Evolutionary conservation across 1,140 invertebrate genomes (phyloP).

Genomic region (Tetraneura akinire): DNA sequence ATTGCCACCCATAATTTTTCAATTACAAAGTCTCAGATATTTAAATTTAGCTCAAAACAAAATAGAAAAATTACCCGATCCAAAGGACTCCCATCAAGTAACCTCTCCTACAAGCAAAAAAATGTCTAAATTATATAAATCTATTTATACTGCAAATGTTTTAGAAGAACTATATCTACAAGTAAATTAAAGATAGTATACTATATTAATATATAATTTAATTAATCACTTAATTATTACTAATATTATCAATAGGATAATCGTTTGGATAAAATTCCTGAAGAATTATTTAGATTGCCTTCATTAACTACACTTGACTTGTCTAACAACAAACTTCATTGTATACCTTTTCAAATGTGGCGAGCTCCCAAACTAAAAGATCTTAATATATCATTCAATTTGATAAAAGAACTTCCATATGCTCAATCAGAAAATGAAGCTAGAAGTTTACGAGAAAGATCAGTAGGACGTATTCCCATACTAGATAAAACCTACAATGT

Average conservation of each 20-base stretch:
- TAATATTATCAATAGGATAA: conserved; percentile 69
- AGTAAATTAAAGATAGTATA: conserved; percentile 55
- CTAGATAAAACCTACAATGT: conserved; percentile 53
- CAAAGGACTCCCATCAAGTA: conserved; percentile 57
- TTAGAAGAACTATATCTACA: conserved; percentile 82
- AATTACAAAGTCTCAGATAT: conserved; percentile 75
- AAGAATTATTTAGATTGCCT: conserved; percentile 80
- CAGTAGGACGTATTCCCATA: conserved; percentile 55
- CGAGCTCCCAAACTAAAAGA: conserved; percentile 83
- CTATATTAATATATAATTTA: neutral
- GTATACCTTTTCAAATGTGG: conserved; percentile 87
- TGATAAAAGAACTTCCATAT: conserved; percentile 78
- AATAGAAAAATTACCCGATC: conserved; percentile 70
- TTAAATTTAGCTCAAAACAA: conserved; percentile 88
- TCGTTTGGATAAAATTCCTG: conserved; percentile 76
- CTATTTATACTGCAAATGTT: conserved; percentile 69
- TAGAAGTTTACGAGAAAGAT: conserved; percentile 54
- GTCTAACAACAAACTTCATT: conserved; percentile 90
- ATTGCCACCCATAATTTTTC: conserved; percentile 81
- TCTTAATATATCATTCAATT: conserved; percentile 88
- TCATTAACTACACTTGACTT: conserved; percentile 81
- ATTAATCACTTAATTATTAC: neutral
- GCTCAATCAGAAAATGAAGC: conserved; percentile 56
- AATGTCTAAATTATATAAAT: conserved; percentile 52
- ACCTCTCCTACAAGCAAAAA: conserved; percentile 51